Evolutionary conservation across 2,888 invertebrate genomes (phyloP), one percentile per base, ranked within the genome.

Genomic region (Ariolimax columbianus): DNA sequence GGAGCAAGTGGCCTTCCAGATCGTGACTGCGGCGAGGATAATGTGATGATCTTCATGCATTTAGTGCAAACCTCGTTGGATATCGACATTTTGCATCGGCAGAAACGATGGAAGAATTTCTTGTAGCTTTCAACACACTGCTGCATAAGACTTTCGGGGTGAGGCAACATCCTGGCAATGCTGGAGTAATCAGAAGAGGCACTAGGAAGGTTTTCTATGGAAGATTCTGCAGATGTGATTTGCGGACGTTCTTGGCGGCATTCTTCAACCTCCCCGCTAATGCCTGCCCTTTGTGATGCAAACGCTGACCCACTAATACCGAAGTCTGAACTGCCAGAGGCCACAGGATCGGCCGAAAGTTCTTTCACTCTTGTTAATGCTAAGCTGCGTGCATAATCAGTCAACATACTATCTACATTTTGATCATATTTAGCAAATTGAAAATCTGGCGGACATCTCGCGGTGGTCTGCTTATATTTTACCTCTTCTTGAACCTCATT

Each of bases 101-200:
- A 88, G 81, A 93, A 91, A 33, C 89, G 88, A 70, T 93, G 91
- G 86, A 94, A 94, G 79, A 94, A 92, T 23, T 90, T 88, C 86
- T 94, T 93, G 89, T 93, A 94, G 82, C 91, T 90, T 72, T 92
- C 89, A 40, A 94, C 91, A 88, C 94, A 94, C n/a, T 90, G 90
- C 86, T 93, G 93, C 91, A 94, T 93, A 66, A 93, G 83, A 70
- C 89, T 86, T 6, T 84, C 38, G 72, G 83, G 86, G 14, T 81
- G 84, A 33, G 79, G 43, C 30, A 40, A 38, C 7, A 26, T 17
- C 19, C 72, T 79, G 26, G 43, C 43, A 30, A 43, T 47, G 33
- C 33, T 40, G 75, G 17, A 43, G 47, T 9, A 6, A 26, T 6
- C 9, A 66, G 7, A n/a, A 47, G 47, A 47, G 9, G 14, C 47